Conservation (phyloP, 2,113 vertebrate genomes). For the Fukomys damarensis region DNA sequence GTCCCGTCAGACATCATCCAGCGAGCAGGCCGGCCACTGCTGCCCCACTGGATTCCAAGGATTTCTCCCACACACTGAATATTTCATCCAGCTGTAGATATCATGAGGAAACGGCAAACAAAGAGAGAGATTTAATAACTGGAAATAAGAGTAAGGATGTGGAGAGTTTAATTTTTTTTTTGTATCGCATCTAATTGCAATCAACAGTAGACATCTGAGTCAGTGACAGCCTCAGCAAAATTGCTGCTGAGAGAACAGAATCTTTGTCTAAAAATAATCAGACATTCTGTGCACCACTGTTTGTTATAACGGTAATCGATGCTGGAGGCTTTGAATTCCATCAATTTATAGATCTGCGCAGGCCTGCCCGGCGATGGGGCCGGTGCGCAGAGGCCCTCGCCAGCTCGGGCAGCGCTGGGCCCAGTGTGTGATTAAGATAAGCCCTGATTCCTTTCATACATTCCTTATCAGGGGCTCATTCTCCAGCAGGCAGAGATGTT, state of each 20-base stretch:
- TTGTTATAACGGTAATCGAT: constrained; percentile 99
- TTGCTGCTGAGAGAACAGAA: constrained; percentile 99
- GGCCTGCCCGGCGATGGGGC: constrained; percentile 98
- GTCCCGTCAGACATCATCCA: constrained; percentile 80
- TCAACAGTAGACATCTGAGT: constrained; percentile 99
- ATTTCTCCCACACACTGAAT: constrained; percentile 84
- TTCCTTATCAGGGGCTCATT: constrained; percentile 93
- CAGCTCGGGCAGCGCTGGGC: constrained; percentile 83
- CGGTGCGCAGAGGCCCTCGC: constrained; percentile 85
- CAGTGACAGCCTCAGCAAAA: constrained; percentile 99
- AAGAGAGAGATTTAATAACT: constrained; percentile 90
- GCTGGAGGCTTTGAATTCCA: constrained; percentile 99
- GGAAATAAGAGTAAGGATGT: constrained; percentile 91
- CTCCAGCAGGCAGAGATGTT: constrained; percentile 93
- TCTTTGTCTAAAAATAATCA: constrained; percentile 99
- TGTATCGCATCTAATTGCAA: constrained; percentile 99
- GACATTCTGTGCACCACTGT: constrained; percentile 98
- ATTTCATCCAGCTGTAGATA: constrained; percentile 88
- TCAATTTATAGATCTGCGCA: constrained; percentile 99
- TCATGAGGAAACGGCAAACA: constrained; percentile 86
- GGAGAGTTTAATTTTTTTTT: constrained; percentile 94
- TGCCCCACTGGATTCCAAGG: constrained; percentile 80
- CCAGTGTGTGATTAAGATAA: constrained; percentile 95
- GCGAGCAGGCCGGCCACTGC: constrained; percentile 80
- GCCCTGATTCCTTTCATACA: constrained; percentile 94